A percentile compares a stretch with the other conserved stretches of the same genome.
These are phyloP conservation scores for Marmota flaviventris DNA, from an alignment of 2,113 vertebrate species.

Conservation along the genomic window DNA sequence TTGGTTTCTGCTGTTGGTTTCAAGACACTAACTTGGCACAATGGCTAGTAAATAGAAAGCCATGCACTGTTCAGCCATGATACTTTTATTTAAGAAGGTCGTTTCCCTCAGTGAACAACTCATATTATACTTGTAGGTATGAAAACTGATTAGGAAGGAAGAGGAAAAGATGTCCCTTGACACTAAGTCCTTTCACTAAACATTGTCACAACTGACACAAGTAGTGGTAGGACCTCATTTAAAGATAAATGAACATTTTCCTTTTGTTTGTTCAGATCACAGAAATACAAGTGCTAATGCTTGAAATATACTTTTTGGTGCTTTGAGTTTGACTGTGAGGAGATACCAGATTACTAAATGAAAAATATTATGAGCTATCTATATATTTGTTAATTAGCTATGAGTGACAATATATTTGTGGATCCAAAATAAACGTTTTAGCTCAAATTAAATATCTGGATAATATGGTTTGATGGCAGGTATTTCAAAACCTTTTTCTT, in stretches of 20 bases:
- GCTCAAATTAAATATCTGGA: conserved; percentile 55
- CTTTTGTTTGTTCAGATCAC: background rate
- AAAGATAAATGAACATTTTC: background rate
- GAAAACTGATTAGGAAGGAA: conserved; percentile 61
- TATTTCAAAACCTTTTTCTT: background rate
- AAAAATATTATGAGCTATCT: conserved; percentile 68
- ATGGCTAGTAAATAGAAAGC: conserved; percentile 17
- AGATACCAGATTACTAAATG: conserved; percentile 67
- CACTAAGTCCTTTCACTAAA: conserved; percentile 45
- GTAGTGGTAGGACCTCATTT: conserved; percentile 39
- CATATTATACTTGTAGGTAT: background rate
- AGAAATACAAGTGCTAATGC: background rate
- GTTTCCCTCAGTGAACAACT: conserved; percentile 41
- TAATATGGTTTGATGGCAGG: rapidly evolving
- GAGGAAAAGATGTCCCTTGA: background rate
- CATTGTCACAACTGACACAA: conserved; percentile 47
- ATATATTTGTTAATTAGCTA: background rate
- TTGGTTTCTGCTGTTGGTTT: background rate
- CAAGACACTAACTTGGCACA: conserved; percentile 21
- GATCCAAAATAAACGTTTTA: conserved; percentile 46
- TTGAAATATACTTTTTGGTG: conserved; percentile 66
- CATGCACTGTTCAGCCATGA: background rate
- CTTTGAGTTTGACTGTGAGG: conserved; percentile 14
- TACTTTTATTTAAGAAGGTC: conserved; percentile 14
- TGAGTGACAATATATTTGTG: conserved; percentile 42